A percentile compares a stretch with the other conserved stretches of the same genome.
Evolutionary conservation across 2,113 vertebrate species (phyloP).

Genomic region (Oenanthe oenanthe): DNA sequence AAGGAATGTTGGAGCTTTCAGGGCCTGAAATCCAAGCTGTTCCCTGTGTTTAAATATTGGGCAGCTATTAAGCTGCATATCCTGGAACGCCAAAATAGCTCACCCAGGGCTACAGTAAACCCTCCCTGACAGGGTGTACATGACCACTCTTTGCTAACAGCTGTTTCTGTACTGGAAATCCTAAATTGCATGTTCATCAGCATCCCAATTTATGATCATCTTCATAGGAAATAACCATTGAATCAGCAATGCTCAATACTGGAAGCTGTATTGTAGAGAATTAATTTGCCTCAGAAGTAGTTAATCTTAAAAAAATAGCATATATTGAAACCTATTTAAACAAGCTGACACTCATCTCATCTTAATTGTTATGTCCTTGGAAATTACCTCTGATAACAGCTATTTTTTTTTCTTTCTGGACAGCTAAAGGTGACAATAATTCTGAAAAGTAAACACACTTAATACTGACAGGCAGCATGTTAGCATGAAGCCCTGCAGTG

Average conservation of each 20-base stretch:
- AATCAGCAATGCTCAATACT: neutral
- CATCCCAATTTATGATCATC: neutral
- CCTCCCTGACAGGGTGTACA: neutral
- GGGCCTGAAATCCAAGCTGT: constrained; percentile 32
- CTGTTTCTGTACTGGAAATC: constrained; percentile 17
- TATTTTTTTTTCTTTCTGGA: neutral
- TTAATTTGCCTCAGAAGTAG: neutral
- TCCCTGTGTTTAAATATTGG: constrained; percentile 47
- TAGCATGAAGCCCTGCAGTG: neutral
- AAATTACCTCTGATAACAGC: neutral
- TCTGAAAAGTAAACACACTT: neutral
- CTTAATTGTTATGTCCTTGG: neutral
- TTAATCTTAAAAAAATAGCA: neutral
- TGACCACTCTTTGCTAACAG: neutral
- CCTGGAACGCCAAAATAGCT: neutral
- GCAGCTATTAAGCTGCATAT: neutral
- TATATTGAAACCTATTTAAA: neutral
- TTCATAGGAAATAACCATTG: neutral
- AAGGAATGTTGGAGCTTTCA: constrained; percentile 44
- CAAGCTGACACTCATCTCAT: neutral
- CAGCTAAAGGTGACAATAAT: neutral
- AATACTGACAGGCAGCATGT: neutral
- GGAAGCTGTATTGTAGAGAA: neutral
- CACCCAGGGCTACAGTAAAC: constrained; percentile 27
- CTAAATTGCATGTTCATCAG: neutral